Evolutionary conservation across 2,797 vertebrate species (phyloP), one percentile per base, ranked within the genome.

Genomic region (Synanceia verrucosa): DNA sequence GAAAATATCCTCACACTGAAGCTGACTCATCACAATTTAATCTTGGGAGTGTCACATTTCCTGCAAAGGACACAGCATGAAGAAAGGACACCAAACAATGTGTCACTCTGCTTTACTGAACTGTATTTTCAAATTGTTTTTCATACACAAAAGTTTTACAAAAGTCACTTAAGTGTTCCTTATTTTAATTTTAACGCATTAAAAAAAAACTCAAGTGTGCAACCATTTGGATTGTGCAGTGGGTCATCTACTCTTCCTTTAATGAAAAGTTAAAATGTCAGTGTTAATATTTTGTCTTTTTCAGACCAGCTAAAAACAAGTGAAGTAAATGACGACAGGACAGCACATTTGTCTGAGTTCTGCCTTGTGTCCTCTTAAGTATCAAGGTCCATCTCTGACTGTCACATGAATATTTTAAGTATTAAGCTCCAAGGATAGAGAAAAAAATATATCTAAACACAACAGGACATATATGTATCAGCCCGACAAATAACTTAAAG

Each of bases 11-110:
- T 58, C 44, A 58, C 56, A 76, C 46, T 46, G 46, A 33, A 68
- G 67, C 71, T 83, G 81, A 81, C 56, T 66, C 65, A 78, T 73
- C 56, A 62, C 53, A 66, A 41, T 82, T 73, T 68, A 76, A 70
- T 71, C 53, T 55, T 62, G 12, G 41, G 39, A 61, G 56, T 64
- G 29, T 72, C 70, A 83, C 65, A 74, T 66, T 69, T 65, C 63
- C 72, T 70, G 66, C 46, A 66, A 55, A 65, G 62, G 52, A 68
- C 47, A 5, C 26, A 37, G 26, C 51, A 26, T 5, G 2, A 18
- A 59, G 53, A 34, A 26, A 68, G 65, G 65, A 67, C 53, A 68
- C 24, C 6, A 14, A 31, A 21, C 29, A 24, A 4, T 48, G 56
- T 57, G 52, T 66, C 52, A 18, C 21, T 44, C 37, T 39, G 50